Percentiles rank a stretch among this genome's conserved stretches.
Evolutionary conservation across 1,140 invertebrate species (phyloP).

Genomic region (Drosophila gunungcola): DNA sequence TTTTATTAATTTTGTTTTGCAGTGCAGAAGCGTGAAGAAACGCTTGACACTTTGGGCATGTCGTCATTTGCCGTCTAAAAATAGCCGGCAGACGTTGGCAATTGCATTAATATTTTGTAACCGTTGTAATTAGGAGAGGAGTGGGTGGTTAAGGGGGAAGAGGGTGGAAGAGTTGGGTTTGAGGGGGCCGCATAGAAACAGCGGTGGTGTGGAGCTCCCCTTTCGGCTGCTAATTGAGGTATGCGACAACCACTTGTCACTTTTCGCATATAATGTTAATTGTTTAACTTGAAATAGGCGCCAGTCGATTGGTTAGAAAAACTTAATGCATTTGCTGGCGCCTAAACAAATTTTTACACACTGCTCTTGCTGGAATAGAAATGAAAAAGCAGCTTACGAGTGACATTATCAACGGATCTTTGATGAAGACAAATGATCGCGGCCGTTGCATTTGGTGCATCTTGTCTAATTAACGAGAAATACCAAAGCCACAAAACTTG

Average conservation of each 20-base stretch:
- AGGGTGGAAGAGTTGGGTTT: neutral
- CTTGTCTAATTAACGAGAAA: constrained; percentile 69
- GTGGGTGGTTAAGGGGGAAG: neutral
- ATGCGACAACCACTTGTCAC: constrained; percentile 79
- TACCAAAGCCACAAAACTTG: constrained; percentile 51
- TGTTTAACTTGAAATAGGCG: constrained; percentile 75
- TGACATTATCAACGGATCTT: constrained; percentile 74
- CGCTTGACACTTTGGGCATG: constrained; percentile 59
- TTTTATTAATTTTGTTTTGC: no score
- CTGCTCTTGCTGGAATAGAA: constrained; percentile 13
- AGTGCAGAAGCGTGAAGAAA: constrained; percentile 8
- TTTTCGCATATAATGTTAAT: constrained; percentile 79
- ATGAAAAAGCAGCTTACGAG: constrained; percentile 45
- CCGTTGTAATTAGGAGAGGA: constrained; percentile 63
- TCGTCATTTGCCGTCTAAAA: constrained; percentile 71
- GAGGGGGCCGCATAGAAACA: constrained; percentile 1
- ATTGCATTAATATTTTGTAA: constrained; percentile 60
- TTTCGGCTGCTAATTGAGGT: constrained; percentile 74
- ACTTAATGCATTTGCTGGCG: constrained; percentile 77
- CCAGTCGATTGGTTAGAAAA: constrained; percentile 43
- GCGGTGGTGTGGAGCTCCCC: constrained; percentile 26
- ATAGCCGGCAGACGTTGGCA: constrained; percentile 50
- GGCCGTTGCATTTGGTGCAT: constrained; percentile 43
- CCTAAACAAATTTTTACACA: constrained; percentile 52
- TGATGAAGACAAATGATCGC: constrained; percentile 78